phyloP scores from a whole-genome alignment of 2,797 vertebrate genomes.

The Mus spretus region DNA sequence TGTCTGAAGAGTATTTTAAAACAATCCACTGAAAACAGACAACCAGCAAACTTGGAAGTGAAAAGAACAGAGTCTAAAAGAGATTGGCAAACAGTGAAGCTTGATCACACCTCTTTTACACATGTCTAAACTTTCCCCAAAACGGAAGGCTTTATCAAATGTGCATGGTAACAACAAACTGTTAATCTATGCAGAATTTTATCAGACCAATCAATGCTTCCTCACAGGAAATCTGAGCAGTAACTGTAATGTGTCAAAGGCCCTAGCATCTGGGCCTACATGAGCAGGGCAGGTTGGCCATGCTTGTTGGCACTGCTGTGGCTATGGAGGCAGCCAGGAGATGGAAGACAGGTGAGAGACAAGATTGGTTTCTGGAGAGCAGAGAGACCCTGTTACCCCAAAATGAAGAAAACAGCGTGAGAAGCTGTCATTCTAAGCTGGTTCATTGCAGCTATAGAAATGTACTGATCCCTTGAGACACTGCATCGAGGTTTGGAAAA shows the following conservation, averaged over 20 bases:
- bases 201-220: too few relatives aligned
- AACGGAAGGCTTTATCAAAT: neutral
- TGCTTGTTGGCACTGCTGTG: neutral
- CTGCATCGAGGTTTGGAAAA: neutral
- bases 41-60: neutral
- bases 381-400: neutral
- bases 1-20: neutral
- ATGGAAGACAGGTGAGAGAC: fast-evolving
- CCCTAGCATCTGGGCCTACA: neutral
- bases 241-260: neutral
- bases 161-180: neutral
- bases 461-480: too few relatives aligned
- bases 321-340: fast-evolving
- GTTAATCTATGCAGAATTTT: neutral
- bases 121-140: neutral
- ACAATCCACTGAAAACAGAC: neutral
- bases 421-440: neutral
- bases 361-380: too few relatives aligned
- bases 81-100: neutral
- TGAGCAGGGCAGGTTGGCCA: fast-evolving
- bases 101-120: neutral
- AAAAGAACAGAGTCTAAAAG: neutral
- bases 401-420: neutral
- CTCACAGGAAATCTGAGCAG: neutral
- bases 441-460: neutral